A percentile compares a stretch with the other conserved stretches of the same genome.
phyloP scores from a whole-genome alignment of 2,888 invertebrate species.

The Thereva nobilitata region DNA sequence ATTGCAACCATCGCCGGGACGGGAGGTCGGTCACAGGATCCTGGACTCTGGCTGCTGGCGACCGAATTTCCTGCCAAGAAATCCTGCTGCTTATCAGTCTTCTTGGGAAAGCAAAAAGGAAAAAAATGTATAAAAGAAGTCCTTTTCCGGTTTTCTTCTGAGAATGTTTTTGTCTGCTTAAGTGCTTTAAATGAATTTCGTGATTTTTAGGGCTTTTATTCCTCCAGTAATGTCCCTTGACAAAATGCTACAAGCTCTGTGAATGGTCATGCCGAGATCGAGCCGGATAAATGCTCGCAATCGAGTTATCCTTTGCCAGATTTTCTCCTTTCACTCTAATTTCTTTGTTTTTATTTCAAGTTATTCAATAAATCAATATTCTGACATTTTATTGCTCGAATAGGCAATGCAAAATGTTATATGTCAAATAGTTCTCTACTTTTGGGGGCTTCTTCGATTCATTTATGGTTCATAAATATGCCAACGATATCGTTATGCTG shows the following conservation, averaged over 20 bases:
- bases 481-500: slow-evolving; percentile 27
- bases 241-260: slow-evolving; percentile 5
- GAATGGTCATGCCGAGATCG: no score
- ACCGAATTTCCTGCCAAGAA: background rate
- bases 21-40: no score
- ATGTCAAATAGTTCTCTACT: slow-evolving; percentile 30
- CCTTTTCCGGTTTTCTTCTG: background rate
- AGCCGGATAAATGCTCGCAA: background rate
- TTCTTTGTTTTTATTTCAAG: background rate
- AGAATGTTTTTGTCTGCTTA: background rate
- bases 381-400: slow-evolving; percentile 22
- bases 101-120: no score
- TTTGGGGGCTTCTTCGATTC: slow-evolving; percentile 27
- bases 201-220: background rate
- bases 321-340: background rate
- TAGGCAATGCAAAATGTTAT: slow-evolving; percentile 25
- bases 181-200: slow-evolving; percentile 9
- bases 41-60: background rate
- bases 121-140: background rate
- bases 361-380: slow-evolving; percentile 30
- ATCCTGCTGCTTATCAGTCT: background rate
- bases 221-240: background rate
- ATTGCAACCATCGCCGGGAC: no score
- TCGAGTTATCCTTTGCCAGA: background rate
- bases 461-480: slow-evolving; percentile 35